These are phyloP conservation scores for Loris lydekkerianus DNA, from an alignment of 2,797 vertebrate species.

Conservation along the genomic window DNA sequence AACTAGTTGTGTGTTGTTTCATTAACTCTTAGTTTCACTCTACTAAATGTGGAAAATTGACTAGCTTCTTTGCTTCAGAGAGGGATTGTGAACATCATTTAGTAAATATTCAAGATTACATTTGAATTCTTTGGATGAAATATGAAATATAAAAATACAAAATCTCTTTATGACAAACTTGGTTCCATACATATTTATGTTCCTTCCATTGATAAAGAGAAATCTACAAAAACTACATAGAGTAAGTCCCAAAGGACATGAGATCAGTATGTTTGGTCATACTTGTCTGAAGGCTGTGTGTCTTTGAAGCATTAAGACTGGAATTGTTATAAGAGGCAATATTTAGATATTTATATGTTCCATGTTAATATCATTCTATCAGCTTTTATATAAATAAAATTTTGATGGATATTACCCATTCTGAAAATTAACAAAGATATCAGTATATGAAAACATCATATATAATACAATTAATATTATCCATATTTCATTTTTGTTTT, in stretches of 20 bases:
- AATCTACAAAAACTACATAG: background rate
- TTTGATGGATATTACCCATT: background rate
- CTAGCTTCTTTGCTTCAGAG: background rate
- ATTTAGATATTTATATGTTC: slow-evolving; percentile 23
- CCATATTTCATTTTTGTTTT: background rate
- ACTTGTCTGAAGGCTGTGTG: background rate
- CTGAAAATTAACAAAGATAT: background rate
- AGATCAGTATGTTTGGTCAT: background rate
- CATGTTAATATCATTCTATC: background rate
- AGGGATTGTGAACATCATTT: background rate
- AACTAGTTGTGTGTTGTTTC: background rate
- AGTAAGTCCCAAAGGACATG: slow-evolving; percentile 2
- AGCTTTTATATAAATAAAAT: background rate
- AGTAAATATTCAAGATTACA: slow-evolving; percentile 7
- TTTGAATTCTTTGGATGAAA: slow-evolving; percentile 25
- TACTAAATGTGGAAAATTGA: background rate
- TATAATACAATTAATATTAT: slow-evolving; percentile 15
- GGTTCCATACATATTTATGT: background rate
- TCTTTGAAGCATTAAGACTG: background rate
- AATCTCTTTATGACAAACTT: background rate
- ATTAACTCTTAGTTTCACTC: background rate
- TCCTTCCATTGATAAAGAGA: background rate
- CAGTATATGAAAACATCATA: slow-evolving; percentile 13
- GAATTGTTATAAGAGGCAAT: background rate
- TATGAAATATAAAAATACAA: background rate